Evolutionary conservation across 2,888 invertebrate genomes (phyloP), one percentile per base, ranked within the genome.

Genomic region (Argyresthia goedartella): DNA sequence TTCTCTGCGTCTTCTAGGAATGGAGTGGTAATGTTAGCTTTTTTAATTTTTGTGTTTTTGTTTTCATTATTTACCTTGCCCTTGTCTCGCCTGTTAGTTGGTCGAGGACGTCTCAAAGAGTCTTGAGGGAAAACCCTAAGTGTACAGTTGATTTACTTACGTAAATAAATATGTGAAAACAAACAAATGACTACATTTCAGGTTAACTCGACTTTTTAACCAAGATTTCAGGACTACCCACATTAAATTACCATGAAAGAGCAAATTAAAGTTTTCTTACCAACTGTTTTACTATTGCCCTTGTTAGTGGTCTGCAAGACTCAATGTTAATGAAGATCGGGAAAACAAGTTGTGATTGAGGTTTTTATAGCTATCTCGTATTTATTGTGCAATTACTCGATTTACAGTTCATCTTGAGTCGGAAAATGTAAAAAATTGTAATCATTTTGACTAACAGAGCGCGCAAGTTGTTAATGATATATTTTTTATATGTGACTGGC

Each of bases 21-120:
- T 71, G 73, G 71, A 69, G 74, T 76, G 81, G 81, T 81, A 81
- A 80, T 67, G 62, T 48, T 52, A 15, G 10, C 10, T 36, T 25
- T 51, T 15, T 16, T 16, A 33, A 13, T 25, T 51, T 15, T 15
- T 25, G n/a, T 16, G 49, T 54, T 55, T 25, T 53, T 60, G 59
- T 59, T 60, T 57, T n/a, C n/a, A n/a, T n/a, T 47, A 52, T 56
- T 59, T 55, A 55, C 55, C 52, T 47, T 61, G 63, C 63, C 64
- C 65, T 66, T 64, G 60, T 25, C 2, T n/a, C n/a, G n/a, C 3
- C 3, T 25, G 25, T 25, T 25, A 2, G 25, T 25, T 25, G 25
- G 25, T 25, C 25, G 6, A 25, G 25, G 25, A 25, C 25, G 25
- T 25, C 25, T 25, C 25, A 25, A 25, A 25, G 25, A 25, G 25